Evolutionary conservation across 2,113 vertebrate species (phyloP), one percentile per base, ranked within the genome.

Genomic region (Sylvicapra grimmia): DNA sequence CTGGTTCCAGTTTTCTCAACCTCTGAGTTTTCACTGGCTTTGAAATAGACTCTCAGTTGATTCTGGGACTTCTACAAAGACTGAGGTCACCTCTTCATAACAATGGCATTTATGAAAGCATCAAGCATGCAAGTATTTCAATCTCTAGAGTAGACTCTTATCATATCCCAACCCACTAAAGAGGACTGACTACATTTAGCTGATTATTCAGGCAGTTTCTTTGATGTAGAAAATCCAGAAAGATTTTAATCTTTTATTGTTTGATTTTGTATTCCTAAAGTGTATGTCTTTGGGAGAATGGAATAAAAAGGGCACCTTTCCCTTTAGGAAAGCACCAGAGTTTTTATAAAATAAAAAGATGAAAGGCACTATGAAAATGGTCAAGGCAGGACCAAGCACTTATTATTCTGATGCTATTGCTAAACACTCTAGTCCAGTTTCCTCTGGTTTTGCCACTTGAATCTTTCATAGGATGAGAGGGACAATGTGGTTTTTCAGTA

Each of bases 61-160:
- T 97, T 96, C 86, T 96, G 65, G 56, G 79, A 97, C 97, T 96
- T 96, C 86, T 19, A n/a, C 25, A 85, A 83, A 90, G 89, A 92
- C n/a, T 36, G 53, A 44, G 16, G 36, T 86, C 36, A 68, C 25
- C 44, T 91, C 44, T 85, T 84, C 9, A 23, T 82, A 19, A 86
- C 58, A 40, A 23, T 59, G 44, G 31, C 56, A 87, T 33, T 68
- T 47, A 68, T 40, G 68, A 96, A 93, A 91, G 61, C 44, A 79
- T 51, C 65, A 92, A 33, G 51, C 2, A 51, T 51, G 21, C 16
- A 61, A 54, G 47, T 51, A 84, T 84, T 94, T 91, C 51, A 77
- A 8, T 6, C 59, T 25, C 47, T 84, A 53, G 33, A 56, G 51
- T 61, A 85, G 19, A 80, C 53, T 97, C 53, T 80, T 84, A n/a